These are phyloP conservation scores for Neopelma chrysocephalum DNA, from an alignment of 2,797 vertebrate genomes.

Conservation along the genomic window DNA sequence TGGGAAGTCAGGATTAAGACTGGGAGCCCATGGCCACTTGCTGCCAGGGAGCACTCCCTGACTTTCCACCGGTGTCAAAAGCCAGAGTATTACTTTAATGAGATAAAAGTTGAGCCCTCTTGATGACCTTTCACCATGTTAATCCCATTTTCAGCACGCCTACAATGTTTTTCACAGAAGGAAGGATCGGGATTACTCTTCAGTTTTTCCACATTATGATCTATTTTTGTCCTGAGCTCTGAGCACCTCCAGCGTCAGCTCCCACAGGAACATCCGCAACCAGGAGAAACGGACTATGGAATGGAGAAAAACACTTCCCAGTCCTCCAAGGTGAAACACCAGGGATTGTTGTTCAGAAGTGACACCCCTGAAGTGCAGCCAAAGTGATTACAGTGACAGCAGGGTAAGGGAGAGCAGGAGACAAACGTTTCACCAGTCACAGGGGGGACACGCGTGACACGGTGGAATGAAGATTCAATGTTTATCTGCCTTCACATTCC, in stretches of 20 bases:
- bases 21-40: background rate
- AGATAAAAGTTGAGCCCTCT: background rate
- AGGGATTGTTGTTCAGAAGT: background rate
- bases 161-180: background rate
- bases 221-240: background rate
- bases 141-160: constrained; percentile 14
- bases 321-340: background rate
- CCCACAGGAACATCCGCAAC: background rate
- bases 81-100: constrained; percentile 17
- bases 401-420: background rate
- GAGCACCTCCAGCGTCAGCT: background rate
- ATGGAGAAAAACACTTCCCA: background rate
- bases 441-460: fast-evolving
- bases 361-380: background rate
- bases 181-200: background rate
- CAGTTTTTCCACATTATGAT: constrained; percentile 1
- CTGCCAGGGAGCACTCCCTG: background rate
- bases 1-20: background rate
- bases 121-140: background rate
- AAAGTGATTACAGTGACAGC: background rate
- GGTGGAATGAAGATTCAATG: background rate
- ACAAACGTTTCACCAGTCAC: background rate
- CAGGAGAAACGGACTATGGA: background rate
- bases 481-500: background rate
- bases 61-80: background rate